These are phyloP conservation scores for Nannospalax galili DNA, from an alignment of 2,113 vertebrate genomes.

Conservation along the genomic window DNA sequence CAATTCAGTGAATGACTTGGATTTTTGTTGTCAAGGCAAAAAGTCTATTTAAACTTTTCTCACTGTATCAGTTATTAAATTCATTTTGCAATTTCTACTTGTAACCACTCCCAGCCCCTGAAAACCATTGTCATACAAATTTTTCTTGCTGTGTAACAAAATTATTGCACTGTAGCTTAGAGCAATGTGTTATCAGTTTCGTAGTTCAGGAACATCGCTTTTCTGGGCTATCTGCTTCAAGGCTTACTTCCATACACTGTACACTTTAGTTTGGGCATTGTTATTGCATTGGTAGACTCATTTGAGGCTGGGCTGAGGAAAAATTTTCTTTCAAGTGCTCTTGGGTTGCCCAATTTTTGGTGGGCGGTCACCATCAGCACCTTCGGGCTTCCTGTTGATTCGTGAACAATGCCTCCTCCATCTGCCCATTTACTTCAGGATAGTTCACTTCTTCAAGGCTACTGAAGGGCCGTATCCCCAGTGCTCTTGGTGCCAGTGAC, in stretches of 20 bases:
- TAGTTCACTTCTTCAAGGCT: neutral
- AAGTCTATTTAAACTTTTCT: neutral
- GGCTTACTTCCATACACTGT: neutral
- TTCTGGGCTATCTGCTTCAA: neutral
- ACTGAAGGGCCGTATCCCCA: neutral
- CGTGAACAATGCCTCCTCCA: neutral
- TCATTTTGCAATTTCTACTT: neutral
- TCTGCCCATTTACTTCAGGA: too few relatives aligned
- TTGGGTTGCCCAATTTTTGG: neutral
- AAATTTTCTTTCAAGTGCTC: neutral
- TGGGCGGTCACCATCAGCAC: neutral
- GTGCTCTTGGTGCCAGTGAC: neutral
- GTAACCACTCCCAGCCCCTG: neutral
- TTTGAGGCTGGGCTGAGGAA: neutral
- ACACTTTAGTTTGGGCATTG: neutral
- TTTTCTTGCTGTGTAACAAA: neutral
- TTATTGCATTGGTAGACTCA: accelerated
- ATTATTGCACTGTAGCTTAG: neutral
- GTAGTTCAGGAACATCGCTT: neutral
- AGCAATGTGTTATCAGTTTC: neutral
- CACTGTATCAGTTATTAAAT: neutral
- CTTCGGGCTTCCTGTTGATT: neutral
- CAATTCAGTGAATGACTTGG: neutral
- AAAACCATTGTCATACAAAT: neutral
- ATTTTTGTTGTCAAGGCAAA: neutral